Evolutionary conservation across 2,113 vertebrate genomes (phyloP), one percentile per base, ranked within the genome.

Genomic region (Pseudorasbora parva): DNA sequence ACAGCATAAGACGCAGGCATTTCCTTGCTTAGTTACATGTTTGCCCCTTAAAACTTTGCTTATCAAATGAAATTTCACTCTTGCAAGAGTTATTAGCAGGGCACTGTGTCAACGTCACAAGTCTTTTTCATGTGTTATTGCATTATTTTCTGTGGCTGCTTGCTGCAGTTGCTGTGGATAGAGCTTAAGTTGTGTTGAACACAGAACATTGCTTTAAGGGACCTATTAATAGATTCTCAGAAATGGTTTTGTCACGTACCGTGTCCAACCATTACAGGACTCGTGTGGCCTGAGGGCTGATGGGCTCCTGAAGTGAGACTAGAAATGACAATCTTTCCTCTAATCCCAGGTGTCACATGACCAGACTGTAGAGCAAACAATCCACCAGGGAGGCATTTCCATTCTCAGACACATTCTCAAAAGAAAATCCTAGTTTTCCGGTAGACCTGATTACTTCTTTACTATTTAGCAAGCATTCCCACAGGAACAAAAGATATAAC

Each of bases 381-480:
- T 62, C 8, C 8, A 43, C 12, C 8, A 30, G 23, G 0, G 23
- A 78, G 56, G 5, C 1, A 45, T 78, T 78, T 62, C 57, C 21
- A 14, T 47, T 27, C 37, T 41, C 41, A 47, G 77, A 27, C 56
- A 47, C n/a, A 12, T 57, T 62, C 59, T 64, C 37, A 23, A 79
- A 79, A 62, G 57, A 57, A 51, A 56, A 41, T 77, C 21, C 23
- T 5, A 11, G 7, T 56, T 33, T 54, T 12, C 27, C 37, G 41
- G 21, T 25, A 43, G 37, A 60, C 41, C n/a, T 27, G 7, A 59
- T 41, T 2, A 62, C 45, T 43, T 45, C 62, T 78, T 45, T 57
- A 57, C 23, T 78, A 33, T 80, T 80, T 49, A 49, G 41, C 43
- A 30, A 80, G 23, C 23, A 4, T 80, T 66, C 25, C n/a, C 19